Evolutionary conservation across 2,888 invertebrate species (phyloP).

Genomic region (Frankliniella intonsa): DNA sequence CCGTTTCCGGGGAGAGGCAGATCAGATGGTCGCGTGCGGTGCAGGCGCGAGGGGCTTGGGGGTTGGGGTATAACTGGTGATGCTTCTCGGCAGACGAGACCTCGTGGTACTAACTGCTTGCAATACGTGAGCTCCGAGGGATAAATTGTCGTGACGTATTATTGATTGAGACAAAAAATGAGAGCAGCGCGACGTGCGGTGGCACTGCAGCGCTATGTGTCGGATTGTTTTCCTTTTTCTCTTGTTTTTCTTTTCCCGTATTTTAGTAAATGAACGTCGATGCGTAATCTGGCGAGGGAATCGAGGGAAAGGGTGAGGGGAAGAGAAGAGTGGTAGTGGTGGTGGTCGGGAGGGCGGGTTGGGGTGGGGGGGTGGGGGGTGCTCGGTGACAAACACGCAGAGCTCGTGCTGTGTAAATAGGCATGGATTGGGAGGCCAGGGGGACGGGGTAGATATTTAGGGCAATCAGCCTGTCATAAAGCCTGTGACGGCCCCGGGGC

Average conservation of each 20-base stretch:
- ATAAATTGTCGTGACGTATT: neutral
- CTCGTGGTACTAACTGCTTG: too few relatives aligned
- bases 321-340: neutral
- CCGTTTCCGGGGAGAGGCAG: neutral
- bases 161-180: neutral
- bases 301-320: too few relatives aligned
- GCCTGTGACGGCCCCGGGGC: neutral
- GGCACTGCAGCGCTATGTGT: neutral
- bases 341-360: too few relatives aligned
- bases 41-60: neutral
- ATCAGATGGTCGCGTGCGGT: too few relatives aligned
- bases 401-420: neutral
- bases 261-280: too few relatives aligned
- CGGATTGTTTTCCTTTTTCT: too few relatives aligned
- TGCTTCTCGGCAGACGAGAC: too few relatives aligned
- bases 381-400: constrained; percentile 5
- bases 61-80: neutral
- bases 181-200: neutral
- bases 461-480: neutral
- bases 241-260: too few relatives aligned
- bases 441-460: neutral
- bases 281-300: too few relatives aligned
- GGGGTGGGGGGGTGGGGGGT: too few relatives aligned
- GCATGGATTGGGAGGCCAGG: too few relatives aligned
- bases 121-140: neutral